Evolutionary conservation across 2,888 invertebrate genomes (phyloP).

Genomic region (Cetonia aurata): DNA sequence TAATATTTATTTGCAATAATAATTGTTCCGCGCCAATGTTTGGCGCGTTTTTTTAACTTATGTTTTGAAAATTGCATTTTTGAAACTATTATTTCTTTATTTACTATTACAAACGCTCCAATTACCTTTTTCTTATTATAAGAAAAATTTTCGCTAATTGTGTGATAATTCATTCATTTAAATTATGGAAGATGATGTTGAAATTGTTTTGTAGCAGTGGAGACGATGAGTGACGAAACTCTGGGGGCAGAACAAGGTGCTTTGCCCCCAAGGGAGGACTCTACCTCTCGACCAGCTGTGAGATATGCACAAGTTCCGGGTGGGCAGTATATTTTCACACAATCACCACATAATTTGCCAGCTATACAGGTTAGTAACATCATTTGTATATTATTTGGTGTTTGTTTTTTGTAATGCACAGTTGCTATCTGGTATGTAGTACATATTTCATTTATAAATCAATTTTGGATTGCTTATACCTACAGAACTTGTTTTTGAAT

Average conservation of each 20-base stretch:
- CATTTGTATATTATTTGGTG: neutral
- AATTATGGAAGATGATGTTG: constrained; percentile 20
- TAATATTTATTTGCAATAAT: constrained; percentile 6
- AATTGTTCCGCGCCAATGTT: constrained; percentile 29
- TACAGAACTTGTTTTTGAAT: no score
- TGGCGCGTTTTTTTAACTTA: constrained; percentile 42
- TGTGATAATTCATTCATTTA: constrained; percentile 31
- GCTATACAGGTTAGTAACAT: constrained; percentile 67
- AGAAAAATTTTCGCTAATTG: constrained; percentile 4
- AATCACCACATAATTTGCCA: constrained; percentile 64
- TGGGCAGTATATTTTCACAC: constrained; percentile 64
- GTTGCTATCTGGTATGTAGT: neutral
- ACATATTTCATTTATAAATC: neutral
- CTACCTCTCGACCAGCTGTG: constrained; percentile 63
- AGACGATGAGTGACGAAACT: constrained; percentile 67
- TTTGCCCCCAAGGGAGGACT: constrained; percentile 66
- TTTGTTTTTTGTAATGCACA: neutral
- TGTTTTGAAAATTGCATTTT: neutral
- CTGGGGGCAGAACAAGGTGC: constrained; percentile 67
- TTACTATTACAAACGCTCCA: constrained; percentile 11
- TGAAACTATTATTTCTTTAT: neutral
- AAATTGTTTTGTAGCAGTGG: constrained; percentile 54
- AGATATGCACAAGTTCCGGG: constrained; percentile 65
- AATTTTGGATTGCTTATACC: no score
- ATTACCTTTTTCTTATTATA: constrained; percentile 17